Base-by-base conservation (phyloP, 2,888 invertebrate genomes). In the Drosophila atroscutellata region DNA sequence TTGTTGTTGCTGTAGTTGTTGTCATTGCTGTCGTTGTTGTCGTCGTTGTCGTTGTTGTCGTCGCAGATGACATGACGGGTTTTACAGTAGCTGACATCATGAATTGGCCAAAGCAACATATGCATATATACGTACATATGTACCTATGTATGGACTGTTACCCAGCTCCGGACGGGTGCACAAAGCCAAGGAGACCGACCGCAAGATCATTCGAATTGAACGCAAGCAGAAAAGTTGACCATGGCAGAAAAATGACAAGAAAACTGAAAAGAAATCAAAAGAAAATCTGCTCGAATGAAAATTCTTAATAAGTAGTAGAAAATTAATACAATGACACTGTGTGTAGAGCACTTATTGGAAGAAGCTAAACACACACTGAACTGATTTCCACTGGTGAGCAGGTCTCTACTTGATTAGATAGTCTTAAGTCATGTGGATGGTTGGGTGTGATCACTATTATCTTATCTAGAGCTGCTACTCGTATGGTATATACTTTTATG, bases 61-160 rank as follows among this genome's bases (percentile, higher is more conserved):
- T 47, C 47, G 58, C 67, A 66, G 76, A 72, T 78, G 80, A 68
- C 72, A 76, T 61, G 70, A 42, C 76, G 59, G 39, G 59, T 52
- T 50, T 59, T 63, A 57, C 80, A 79, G 80, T 73, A 79, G 80
- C 79, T 79, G 79, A 80, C 79, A 80, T 79, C 80, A 78, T 78
- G 76, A 76, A 68, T 75, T 75, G 63, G 62, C 63, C 63, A 61
- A 57, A 73, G 60, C 49, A 66, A 58, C 45, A 32, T 24, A 69
- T 62, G 74, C 63, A 58, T 61, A 26, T 18, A 6, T 15, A 20
- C 11, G 15, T 45, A 45, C 2, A 15, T 15, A 9, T 52, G 6
- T 34, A 6, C 8, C 3, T 54, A n/a, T 54, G 26, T n/a, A 26
- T 61, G 64, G 68, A 59, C 56, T 67, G 42, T 62, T 50, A 60